phyloP scores from a whole-genome alignment of 2,797 vertebrate genomes.

The Acanthopagrus latus region DNA sequence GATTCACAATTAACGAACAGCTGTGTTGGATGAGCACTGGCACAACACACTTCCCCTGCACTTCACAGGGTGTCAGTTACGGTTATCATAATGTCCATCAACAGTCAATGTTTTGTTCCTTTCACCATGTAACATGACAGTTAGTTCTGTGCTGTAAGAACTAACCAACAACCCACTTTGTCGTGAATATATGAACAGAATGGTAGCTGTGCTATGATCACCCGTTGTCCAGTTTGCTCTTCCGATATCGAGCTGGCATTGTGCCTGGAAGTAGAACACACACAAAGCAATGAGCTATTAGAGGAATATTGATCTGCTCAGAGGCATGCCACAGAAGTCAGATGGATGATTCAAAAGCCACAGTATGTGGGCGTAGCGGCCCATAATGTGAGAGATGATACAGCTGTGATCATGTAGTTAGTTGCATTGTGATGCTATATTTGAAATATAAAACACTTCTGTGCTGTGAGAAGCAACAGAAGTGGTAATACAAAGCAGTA shows the following conservation, averaged over 20 bases:
- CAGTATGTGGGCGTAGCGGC: conserved; percentile 42
- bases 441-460: conserved; percentile 14
- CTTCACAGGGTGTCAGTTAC: neutral
- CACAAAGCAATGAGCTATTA: conserved; percentile 62
- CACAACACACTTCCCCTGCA: neutral
- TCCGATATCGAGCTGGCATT: conserved; percentile 52
- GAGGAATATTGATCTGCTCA: conserved; percentile 68
- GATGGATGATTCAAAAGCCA: conserved; percentile 52
- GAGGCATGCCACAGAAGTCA: conserved; percentile 52
- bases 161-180: neutral
- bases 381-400: conserved; percentile 46
- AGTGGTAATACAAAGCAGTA: neutral
- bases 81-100: neutral
- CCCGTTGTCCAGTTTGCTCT: conserved; percentile 38
- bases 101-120: neutral
- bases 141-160: neutral
- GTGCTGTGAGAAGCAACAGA: neutral
- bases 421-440: conserved; percentile 1
- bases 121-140: neutral
- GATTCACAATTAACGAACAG: neutral
- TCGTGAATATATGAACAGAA: conserved; percentile 2
- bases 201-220: conserved; percentile 29
- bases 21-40: too few relatives aligned
- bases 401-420: conserved; percentile 25
- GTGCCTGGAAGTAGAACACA: conserved; percentile 57